Evolutionary conservation across 35 echinoderm and acorn worm species (phyloP), one percentile per base, ranked within the genome.

Genomic region (Ophiothrix spiculata): DNA sequence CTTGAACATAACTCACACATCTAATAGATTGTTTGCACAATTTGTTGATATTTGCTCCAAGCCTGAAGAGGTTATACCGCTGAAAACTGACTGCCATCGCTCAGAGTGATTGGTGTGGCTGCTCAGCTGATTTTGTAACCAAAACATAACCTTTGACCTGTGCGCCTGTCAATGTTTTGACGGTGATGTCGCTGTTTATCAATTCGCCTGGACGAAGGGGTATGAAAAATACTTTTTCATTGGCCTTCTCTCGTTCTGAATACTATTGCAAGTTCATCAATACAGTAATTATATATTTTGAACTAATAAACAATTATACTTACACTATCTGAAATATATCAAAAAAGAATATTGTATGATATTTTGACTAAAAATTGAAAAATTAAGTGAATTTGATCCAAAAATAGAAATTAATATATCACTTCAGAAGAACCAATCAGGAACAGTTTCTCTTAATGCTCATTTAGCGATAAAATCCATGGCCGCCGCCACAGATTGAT

Each of bases 1-100:
- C 95, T 84, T 98, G 95, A 32, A 89, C 79, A 37, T 98, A 98
- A 35, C 40, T 60, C 21, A 45, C 40, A 8, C 19, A 46, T 49
- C 42, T 49, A 49, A 49, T 19, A 10, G 42, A 49, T 49, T 49
- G 42, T 49, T 19, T 49, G 42, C 19, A 49, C 6, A 49, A 19
- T 49, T 6, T 19, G 6, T 19, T 49, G 42, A 49, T 10, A 49
- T 19, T 19, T 10, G 42, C 42, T 10, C 42, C 19, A 10, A 49
- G 6, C 42, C 42, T 49, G n/a, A n/a, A n/a, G n/a, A n/a, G n/a
- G n/a, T n/a, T 49, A 49, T n/a, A n/a, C n/a, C n/a, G n/a, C n/a
- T n/a, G n/a, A n/a, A n/a, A n/a, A n/a, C n/a, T n/a, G n/a, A n/a
- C n/a, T n/a, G n/a, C n/a, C n/a, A n/a, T n/a, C n/a, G n/a, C n/a